Conservation (phyloP, 2,113 vertebrate genomes). For the Phoenicopterus ruber region DNA sequence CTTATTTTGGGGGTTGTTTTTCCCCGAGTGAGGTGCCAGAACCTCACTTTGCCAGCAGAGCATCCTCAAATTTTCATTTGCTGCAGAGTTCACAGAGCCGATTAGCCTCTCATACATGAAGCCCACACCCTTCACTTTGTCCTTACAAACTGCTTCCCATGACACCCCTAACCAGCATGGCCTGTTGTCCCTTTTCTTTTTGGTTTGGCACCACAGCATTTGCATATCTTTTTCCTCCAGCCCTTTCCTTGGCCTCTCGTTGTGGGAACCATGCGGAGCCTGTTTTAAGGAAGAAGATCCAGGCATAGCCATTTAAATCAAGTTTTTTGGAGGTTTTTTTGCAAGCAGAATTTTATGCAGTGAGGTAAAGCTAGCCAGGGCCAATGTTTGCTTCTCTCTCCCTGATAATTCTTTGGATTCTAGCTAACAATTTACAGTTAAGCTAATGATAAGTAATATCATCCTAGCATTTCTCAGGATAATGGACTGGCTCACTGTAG, state of each 20-base stretch:
- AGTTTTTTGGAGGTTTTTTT: too few relatives aligned
- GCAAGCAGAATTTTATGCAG: not conserved
- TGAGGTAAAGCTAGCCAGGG: not conserved
- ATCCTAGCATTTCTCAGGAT: not conserved
- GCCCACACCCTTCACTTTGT: not conserved
- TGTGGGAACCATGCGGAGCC: not conserved
- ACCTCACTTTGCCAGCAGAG: not conserved
- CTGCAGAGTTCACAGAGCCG: not conserved
- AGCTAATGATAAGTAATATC: not conserved
- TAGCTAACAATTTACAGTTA: not conserved
- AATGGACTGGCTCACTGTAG: not conserved
- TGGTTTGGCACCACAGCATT: not conserved
- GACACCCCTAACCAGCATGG: not conserved
- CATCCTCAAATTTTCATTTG: not conserved
- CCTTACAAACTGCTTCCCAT: not conserved
- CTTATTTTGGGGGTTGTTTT: not conserved
- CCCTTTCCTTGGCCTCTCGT: not conserved
- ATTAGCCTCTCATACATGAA: not conserved
- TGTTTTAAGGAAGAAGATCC: not conserved
- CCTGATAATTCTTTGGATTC: not conserved
- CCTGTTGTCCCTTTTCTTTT: not conserved
- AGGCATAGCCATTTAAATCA: not conserved
- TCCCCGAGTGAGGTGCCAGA: not conserved
- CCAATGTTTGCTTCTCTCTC: not conserved
- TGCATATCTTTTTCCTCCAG: not conserved